Percentiles rank a stretch among this genome's conserved stretches.
Evolutionary conservation across 2,888 invertebrate genomes (phyloP).

Genomic region (Apodemia zela): DNA sequence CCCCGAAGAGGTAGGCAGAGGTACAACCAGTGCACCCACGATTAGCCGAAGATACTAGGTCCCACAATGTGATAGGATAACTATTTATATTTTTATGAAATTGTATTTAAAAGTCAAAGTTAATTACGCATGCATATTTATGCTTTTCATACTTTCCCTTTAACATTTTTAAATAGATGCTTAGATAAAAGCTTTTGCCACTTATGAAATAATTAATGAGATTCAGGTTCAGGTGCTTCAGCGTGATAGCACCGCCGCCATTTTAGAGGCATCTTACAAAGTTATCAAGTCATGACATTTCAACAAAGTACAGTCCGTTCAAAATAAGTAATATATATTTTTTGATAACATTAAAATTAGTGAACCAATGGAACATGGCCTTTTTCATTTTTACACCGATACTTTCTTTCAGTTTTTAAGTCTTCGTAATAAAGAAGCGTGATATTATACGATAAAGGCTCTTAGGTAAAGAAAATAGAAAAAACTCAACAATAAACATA

Average conservation of each 20-base stretch:
- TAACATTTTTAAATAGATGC: constrained; percentile 8
- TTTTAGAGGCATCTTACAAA: constrained; percentile 29
- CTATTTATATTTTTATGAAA: too few relatives aligned
- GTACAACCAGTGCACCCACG: too few relatives aligned
- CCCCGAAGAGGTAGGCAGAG: too few relatives aligned
- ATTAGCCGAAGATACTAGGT: too few relatives aligned
- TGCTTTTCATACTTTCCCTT: neutral
- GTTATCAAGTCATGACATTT: constrained; percentile 20
- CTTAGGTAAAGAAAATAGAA: too few relatives aligned
- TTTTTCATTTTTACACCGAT: too few relatives aligned
- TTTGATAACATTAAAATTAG: neutral
- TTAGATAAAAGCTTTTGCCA: constrained; percentile 9
- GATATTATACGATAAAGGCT: too few relatives aligned
- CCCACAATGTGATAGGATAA: too few relatives aligned
- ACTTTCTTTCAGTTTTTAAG: too few relatives aligned
- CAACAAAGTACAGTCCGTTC: neutral
- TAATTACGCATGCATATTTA: constrained; percentile 7
- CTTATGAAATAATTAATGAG: constrained; percentile 33
- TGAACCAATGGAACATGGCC: too few relatives aligned
- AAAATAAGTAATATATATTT: neutral
- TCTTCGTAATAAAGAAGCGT: too few relatives aligned
- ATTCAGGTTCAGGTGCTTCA: constrained; percentile 35
- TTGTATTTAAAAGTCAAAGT: neutral
- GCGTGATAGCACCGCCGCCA: constrained; percentile 36
- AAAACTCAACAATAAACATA: too few relatives aligned